phyloP scores from a whole-genome alignment of 2,888 invertebrate genomes.

The Agrotis puta region DNA sequence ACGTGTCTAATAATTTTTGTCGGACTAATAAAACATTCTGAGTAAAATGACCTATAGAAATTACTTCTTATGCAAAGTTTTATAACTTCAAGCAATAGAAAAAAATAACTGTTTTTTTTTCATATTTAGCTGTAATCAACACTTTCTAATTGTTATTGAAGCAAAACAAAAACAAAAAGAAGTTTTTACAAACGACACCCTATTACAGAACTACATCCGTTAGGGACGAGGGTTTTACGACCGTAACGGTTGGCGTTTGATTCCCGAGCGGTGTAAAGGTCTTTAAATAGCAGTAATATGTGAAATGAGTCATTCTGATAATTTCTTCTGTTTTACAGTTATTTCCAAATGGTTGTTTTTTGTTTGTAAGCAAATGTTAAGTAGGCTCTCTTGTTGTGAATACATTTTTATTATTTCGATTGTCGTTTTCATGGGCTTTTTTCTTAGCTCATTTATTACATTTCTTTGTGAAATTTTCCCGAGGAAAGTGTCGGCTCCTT shows the following conservation, averaged over 20 bases:
- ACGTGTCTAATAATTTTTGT: too few relatives aligned
- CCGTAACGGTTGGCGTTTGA: conserved; percentile 33
- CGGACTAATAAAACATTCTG: too few relatives aligned
- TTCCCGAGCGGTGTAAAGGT: conserved; percentile 14
- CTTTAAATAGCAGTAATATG: not conserved
- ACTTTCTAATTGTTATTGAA: not conserved
- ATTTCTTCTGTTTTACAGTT: conserved; percentile 8
- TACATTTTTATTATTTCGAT: not conserved
- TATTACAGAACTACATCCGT: not conserved
- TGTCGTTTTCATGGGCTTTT: too few relatives aligned
- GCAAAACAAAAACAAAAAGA: not conserved
- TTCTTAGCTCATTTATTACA: too few relatives aligned
- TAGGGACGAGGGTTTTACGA: conserved; percentile 38
- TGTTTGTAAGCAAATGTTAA: not conserved
- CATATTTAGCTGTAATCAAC: not conserved
- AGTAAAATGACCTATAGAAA: too few relatives aligned
- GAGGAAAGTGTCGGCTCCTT: too few relatives aligned
- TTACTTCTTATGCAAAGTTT: too few relatives aligned
- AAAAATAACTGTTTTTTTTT: not conserved
- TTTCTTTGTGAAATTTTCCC: too few relatives aligned
- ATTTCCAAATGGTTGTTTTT: not conserved
- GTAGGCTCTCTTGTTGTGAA: not conserved
- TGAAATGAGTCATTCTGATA: conserved; percentile 18
- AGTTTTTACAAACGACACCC: not conserved
- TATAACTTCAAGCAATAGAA: too few relatives aligned